Base-by-base conservation (phyloP, 2,113 vertebrate species). In the Phalacrocorax carbo region DNA sequence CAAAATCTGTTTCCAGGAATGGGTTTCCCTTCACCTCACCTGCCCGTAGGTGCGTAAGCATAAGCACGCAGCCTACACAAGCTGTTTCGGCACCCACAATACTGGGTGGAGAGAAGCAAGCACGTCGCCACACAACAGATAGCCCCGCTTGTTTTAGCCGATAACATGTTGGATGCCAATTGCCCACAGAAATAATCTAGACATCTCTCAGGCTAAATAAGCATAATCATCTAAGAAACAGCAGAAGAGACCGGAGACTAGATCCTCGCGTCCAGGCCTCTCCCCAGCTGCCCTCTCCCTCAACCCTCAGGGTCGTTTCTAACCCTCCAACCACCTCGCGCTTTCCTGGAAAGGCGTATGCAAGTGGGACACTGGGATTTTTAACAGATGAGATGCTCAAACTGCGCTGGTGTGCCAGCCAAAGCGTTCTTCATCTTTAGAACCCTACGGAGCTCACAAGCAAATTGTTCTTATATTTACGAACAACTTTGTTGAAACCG, bases 51-150 rank as follows among this genome's bases (percentile, higher is more conserved):
- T 85, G 21, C 30, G 85, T 34, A 10, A 71, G 14, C 3, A 18
- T 5, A 38, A 64, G 14, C 40, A 55, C 0, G 5, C 4, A n/a
- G 6, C 18, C 12, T 15, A 6, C 1, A 0, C 8, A 25, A 51
- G 15, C 19, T 62, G 34, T 34, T 49, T 60, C 49, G 18, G 6
- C 7, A 55, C 55, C 75, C 51, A 62, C 15, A 51, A 15, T 15
- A 46, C 6, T 7, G 11, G 4, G 2, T 23, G 44, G 10, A 44
- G 9, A 69, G 12, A 42, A 70, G 54, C 77, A 62, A 51, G 12
- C 10, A 14, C 15, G 23, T 30, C 18, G 7, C 22, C 22, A 75
- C 17, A 70, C 13, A 25, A 32, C 0, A 75, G 15, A 68, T 44
- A 29, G 72, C n/a, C 34, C 77, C 60, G n/a, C 15, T 78, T 82